These are phyloP conservation scores for Sweltsa coloradensis DNA, from an alignment of 1,140 invertebrate species.

Conservation along the genomic window DNA sequence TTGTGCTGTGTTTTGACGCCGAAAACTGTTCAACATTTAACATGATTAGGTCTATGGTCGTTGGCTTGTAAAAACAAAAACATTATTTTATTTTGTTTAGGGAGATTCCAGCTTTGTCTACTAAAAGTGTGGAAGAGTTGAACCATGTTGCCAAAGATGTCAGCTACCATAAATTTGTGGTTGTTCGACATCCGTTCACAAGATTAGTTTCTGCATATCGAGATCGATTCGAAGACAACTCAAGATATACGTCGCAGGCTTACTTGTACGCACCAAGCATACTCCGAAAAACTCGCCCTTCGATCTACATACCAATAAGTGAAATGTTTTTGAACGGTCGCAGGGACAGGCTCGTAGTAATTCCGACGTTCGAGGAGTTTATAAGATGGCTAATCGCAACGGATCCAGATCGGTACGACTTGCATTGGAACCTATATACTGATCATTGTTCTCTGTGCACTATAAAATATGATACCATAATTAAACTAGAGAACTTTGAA, in stretches of 20 bases:
- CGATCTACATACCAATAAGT: constrained; percentile 19
- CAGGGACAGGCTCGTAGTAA: constrained; percentile 30
- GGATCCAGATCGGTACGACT: constrained; percentile 24
- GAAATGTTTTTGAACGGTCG: constrained; percentile 26
- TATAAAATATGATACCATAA: constrained; percentile 26
- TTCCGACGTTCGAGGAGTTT: constrained; percentile 33
- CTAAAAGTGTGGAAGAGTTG: constrained; percentile 20
- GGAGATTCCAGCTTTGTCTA: constrained; percentile 24
- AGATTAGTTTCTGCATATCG: constrained; percentile 37
- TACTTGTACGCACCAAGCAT: constrained; percentile 31
- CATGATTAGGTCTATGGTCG: not conserved
- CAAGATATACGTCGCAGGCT: constrained; percentile 28
- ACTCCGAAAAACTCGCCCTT: constrained; percentile 27
- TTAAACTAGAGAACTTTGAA: constrained; percentile 28
- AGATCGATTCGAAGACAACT: constrained; percentile 34
- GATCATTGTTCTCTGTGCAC: constrained; percentile 29
- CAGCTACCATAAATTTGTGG: constrained; percentile 29
- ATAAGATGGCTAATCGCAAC: constrained; percentile 26
- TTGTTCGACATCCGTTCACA: constrained; percentile 38
- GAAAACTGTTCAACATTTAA: not conserved
- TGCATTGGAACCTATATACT: constrained; percentile 30
- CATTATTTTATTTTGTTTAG: constrained; percentile 18
- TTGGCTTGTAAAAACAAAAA: not conserved
- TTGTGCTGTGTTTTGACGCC: constrained; percentile 10
- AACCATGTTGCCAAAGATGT: constrained; percentile 18